Percentiles rank a stretch among this genome's conserved stretches.
phyloP scores from a whole-genome alignment of 2,113 vertebrate genomes.

The Anolis carolinensis region DNA sequence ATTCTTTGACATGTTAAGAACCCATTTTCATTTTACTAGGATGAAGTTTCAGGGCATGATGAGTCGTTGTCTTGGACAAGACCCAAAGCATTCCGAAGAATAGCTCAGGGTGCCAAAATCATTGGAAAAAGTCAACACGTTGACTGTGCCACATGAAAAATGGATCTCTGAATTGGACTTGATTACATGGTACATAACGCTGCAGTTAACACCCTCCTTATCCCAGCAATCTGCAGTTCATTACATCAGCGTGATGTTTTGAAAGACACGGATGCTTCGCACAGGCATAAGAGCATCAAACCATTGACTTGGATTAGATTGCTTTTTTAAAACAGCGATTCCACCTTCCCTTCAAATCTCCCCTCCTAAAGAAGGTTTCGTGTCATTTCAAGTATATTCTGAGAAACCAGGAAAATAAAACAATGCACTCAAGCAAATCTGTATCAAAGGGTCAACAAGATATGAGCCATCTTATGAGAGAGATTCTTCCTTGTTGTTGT shows the following conservation, averaged over 20 bases:
- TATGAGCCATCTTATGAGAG: conserved; percentile 65
- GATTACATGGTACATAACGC: background rate
- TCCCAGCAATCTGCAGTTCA: background rate
- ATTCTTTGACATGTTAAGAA: background rate
- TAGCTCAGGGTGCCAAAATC: background rate
- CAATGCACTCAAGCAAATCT: conserved; percentile 67
- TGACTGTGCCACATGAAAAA: conserved; percentile 5
- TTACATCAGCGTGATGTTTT: background rate
- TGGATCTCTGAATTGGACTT: background rate
- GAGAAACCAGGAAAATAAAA: conserved; percentile 61
- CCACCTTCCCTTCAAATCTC: background rate
- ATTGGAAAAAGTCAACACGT: background rate
- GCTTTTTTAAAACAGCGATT: background rate
- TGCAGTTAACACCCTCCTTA: conserved; percentile 10
- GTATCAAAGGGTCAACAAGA: conserved; percentile 59
- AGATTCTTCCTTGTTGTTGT: conserved; percentile 63
- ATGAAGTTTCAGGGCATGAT: background rate
- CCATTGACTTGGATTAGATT: background rate
- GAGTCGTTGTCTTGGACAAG: background rate
- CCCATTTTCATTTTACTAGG: background rate
- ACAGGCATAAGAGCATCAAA: background rate
- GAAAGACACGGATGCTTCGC: background rate
- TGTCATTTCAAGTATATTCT: conserved; percentile 60
- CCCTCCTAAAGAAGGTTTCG: background rate
- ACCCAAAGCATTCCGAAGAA: conserved; percentile 8